Percentiles rank a stretch among this genome's conserved stretches.
These are phyloP conservation scores for Sinocyclocheilus anophthalmus DNA, from an alignment of 2,113 vertebrate genomes.

Conservation along the genomic window DNA sequence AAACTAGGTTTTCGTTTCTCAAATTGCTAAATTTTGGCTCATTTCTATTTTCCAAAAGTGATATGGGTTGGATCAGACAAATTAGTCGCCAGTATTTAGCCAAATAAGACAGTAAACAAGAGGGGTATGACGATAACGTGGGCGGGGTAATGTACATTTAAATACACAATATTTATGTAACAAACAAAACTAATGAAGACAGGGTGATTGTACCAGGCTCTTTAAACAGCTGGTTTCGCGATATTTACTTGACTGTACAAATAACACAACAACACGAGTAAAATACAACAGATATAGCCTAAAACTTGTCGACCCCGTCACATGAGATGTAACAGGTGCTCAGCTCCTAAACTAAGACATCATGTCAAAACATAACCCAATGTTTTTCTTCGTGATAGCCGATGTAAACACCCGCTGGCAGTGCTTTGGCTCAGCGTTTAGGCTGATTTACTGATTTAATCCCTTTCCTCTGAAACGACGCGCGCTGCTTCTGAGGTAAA, in stretches of 20 bases:
- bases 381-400: neutral
- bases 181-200: neutral
- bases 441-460: slow-evolving; percentile 63
- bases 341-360: neutral
- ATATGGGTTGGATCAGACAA: neutral
- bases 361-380: neutral
- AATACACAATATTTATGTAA: neutral
- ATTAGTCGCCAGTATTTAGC: neutral
- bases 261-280: neutral
- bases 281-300: neutral
- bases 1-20: neutral
- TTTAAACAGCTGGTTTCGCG: neutral
- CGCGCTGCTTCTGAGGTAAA: slow-evolving; percentile 32
- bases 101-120: neutral
- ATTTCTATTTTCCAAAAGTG: neutral
- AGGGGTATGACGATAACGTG: neutral
- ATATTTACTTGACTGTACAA: neutral
- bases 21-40: too few relatives aligned
- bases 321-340: slow-evolving; percentile 34
- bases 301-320: neutral
- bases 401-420: neutral
- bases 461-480: slow-evolving; percentile 68
- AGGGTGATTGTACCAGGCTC: neutral
- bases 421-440: slow-evolving; percentile 54
- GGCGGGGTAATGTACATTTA: neutral